phyloP scores from a whole-genome alignment of 2,888 invertebrate species.

The Criorhina ranunculi region DNA sequence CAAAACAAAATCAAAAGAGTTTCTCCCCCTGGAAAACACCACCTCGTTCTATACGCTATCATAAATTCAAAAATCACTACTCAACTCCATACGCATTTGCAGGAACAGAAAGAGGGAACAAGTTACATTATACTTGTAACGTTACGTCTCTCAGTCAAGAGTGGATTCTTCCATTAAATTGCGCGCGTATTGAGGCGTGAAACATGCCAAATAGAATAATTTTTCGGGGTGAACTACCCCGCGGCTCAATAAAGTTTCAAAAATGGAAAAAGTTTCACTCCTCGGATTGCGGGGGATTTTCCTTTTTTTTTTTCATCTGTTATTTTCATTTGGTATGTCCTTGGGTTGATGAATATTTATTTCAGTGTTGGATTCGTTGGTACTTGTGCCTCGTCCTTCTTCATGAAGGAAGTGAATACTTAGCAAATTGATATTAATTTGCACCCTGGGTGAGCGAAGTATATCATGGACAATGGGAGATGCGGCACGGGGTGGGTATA shows the following conservation, averaged over 20 bases:
- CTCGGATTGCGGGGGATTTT: constrained; percentile 54
- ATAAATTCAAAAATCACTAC: constrained; percentile 76
- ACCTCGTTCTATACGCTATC: constrained; percentile 52
- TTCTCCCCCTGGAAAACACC: constrained; percentile 1
- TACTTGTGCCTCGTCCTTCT: constrained; percentile 42
- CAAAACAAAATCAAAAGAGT: constrained; percentile 36
- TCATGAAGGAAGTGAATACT: constrained; percentile 72
- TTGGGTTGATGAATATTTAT: constrained; percentile 75
- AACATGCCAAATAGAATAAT: constrained; percentile 79
- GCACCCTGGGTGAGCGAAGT: constrained; percentile 67
- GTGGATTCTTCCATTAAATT: constrained; percentile 84
- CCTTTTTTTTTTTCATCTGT: constrained; percentile 51
- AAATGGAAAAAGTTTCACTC: constrained; percentile 71
- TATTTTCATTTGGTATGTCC: constrained; percentile 55
- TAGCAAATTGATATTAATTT: constrained; percentile 84
- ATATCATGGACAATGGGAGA: constrained; percentile 56
- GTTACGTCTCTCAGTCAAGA: constrained; percentile 62
- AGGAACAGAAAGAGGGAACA: constrained; percentile 40
- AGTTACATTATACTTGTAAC: constrained; percentile 42
- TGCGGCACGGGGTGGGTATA: constrained; percentile 74
- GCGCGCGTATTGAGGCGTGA: constrained; percentile 82
- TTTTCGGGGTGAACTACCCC: constrained; percentile 72
- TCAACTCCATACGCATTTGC: constrained; percentile 52
- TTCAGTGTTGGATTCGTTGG: constrained; percentile 47
- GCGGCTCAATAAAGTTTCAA: constrained; percentile 75